Evolutionary conservation across 37 sponge, comb jelly and placozoan genomes (phyloP).

Genomic region (Crambe crambe): DNA sequence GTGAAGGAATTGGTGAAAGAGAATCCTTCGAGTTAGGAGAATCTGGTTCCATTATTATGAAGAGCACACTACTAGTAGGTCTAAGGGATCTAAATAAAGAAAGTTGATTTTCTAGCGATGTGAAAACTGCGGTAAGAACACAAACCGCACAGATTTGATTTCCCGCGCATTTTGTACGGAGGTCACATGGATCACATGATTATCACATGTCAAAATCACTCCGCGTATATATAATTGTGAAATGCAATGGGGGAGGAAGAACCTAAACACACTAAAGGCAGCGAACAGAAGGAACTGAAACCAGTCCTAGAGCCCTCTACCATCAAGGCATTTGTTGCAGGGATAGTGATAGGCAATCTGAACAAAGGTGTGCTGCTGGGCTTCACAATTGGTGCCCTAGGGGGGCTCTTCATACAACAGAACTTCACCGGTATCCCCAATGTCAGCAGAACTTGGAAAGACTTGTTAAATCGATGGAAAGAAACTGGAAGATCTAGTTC

Average conservation of each 20-base stretch:
- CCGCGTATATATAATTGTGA: neutral
- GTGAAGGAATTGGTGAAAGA: conserved; percentile 1
- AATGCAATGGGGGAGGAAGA: neutral
- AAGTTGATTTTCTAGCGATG: too few relatives aligned
- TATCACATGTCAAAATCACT: neutral
- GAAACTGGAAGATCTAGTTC: too few relatives aligned
- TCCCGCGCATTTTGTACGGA: neutral
- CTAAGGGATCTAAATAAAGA: too few relatives aligned
- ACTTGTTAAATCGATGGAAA: conserved; percentile 43
- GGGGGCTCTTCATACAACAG: conserved; percentile 65
- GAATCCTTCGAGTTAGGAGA: neutral
- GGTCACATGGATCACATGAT: neutral
- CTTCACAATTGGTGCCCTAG: conserved; percentile 44
- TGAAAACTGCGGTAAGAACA: too few relatives aligned
- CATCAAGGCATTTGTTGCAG: conserved; percentile 66
- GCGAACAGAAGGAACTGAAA: neutral
- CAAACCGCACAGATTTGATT: too few relatives aligned
- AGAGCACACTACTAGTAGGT: neutral
- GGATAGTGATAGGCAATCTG: conserved; percentile 58
- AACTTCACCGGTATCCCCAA: conserved; percentile 47
- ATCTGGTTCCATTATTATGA: neutral
- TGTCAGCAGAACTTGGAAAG: conserved; percentile 34
- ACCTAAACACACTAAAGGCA: neutral
- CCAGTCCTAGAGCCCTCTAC: conserved; percentile 41
- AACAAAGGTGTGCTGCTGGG: conserved; percentile 63